Evolutionary conservation across 2,888 invertebrate species (phyloP).

Genomic region (Drosophila sordidula): DNA sequence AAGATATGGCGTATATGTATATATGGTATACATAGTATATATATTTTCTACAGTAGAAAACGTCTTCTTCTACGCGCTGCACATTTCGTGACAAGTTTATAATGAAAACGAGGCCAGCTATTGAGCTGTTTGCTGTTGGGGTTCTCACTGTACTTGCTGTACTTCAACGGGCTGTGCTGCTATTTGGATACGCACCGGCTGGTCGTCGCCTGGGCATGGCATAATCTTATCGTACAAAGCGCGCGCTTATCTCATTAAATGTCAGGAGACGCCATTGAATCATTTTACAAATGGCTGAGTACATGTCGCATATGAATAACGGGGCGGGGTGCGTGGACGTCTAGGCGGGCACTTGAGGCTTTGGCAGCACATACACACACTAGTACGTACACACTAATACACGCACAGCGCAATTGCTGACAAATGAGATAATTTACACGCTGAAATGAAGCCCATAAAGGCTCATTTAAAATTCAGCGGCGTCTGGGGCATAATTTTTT

Average conservation of each 20-base stretch:
- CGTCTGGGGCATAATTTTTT: constrained; percentile 80
- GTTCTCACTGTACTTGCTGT: constrained; percentile 2
- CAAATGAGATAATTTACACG: constrained; percentile 81
- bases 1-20: too few relatives aligned
- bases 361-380: constrained; percentile 20
- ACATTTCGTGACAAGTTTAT: too few relatives aligned
- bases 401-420: constrained; percentile 76
- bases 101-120: not conserved
- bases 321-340: constrained; percentile 8
- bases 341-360: constrained; percentile 64
- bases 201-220: constrained; percentile 48
- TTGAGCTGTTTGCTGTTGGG: not conserved
- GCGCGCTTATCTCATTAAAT: constrained; percentile 76
- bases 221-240: constrained; percentile 72
- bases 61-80: not conserved
- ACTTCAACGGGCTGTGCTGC: constrained; percentile 1
- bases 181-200: constrained; percentile 32
- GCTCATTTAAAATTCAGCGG: constrained; percentile 82
- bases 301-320: constrained; percentile 70
- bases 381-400: constrained; percentile 8
- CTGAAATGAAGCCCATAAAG: constrained; percentile 81
- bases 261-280: constrained; percentile 76
- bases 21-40: too few relatives aligned
- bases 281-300: constrained; percentile 79
- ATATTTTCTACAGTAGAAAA: not conserved